Evolutionary conservation across 1,140 invertebrate species (phyloP), one percentile per base, ranked within the genome.

Genomic region (Thrips palmi): DNA sequence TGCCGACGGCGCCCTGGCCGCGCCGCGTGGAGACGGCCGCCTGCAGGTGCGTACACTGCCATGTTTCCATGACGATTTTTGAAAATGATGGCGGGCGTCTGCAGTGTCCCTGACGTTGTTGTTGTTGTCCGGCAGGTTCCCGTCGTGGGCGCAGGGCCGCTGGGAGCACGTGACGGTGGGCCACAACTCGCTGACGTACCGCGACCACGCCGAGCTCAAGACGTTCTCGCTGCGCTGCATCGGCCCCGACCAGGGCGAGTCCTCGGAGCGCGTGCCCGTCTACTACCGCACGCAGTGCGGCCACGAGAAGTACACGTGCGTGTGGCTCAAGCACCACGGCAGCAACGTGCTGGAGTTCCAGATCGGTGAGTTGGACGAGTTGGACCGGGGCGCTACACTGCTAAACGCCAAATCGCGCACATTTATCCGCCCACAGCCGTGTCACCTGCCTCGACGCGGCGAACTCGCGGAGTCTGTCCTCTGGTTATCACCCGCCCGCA

Each of bases 291-390:
- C 55, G 10, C 54, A 49, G 22, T 54, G 73, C 48, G 71, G 71
- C 33, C 67, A 74, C 45, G 67, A 71, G 51, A 30, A 60, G 15
- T 76, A 73, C 48, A 64, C 64, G 8, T 78, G 74, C 46, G 47
- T 78, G 27, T 63, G 65, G 60, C 59, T 77, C 49, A 67, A 70
- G 41, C 61, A 68, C 37, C 59, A 73, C 38, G 67, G 68, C 37
- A 57, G 62, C 44, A 76, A 76, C 47, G 68, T 77, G 21, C 45
- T 77, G 40, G 74, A 78, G 58, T 74, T 77, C 43, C 65, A 70
- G 54, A 44, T 70, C 20, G 63, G 65, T 60, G 45, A 55, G 50
- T 43, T n/a, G n/a, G n/a, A 51, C 49, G 28, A 36, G 38, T 33
- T 46, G 37, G n/a, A 49, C 48, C 21, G 45, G 53, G 33, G 44